Conservation (phyloP, 2,888 invertebrate species). For the Eueremaeus valkanovi region DNA sequence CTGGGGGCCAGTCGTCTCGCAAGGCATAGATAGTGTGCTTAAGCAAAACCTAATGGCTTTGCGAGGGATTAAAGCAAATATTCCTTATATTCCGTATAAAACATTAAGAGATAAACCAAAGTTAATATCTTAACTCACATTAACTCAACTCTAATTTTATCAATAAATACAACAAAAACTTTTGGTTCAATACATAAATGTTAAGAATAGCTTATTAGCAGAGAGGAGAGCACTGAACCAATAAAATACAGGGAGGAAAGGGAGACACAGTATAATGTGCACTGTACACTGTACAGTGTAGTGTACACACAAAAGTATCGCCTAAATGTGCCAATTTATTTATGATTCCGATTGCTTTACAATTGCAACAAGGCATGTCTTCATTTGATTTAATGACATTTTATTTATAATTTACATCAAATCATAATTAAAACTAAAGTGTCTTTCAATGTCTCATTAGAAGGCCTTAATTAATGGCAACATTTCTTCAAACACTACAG, state of each 20-base stretch:
- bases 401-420: no score
- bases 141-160: slow-evolving; percentile 11
- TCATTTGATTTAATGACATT: no score
- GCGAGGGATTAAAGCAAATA: slow-evolving; percentile 1
- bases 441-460: background rate
- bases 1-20: slow-evolving; percentile 4
- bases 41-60: slow-evolving; percentile 6
- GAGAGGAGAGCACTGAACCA: no score
- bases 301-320: background rate
- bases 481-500: background rate
- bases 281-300: no score
- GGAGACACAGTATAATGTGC: no score
- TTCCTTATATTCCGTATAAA: slow-evolving; percentile 11
- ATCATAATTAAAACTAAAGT: no score
- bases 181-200: background rate
- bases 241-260: no score
- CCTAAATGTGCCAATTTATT: background rate
- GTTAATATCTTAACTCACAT: slow-evolving; percentile 13
- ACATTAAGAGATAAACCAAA: slow-evolving; percentile 14
- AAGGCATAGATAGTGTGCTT: background rate
- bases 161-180: slow-evolving; percentile 15
- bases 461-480: background rate
- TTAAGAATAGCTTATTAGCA: background rate
- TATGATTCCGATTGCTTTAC: background rate
- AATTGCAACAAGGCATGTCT: background rate